Conservation (phyloP, 64 coral and sea anemone genomes). For the Catalaphyllia jardinei region DNA sequence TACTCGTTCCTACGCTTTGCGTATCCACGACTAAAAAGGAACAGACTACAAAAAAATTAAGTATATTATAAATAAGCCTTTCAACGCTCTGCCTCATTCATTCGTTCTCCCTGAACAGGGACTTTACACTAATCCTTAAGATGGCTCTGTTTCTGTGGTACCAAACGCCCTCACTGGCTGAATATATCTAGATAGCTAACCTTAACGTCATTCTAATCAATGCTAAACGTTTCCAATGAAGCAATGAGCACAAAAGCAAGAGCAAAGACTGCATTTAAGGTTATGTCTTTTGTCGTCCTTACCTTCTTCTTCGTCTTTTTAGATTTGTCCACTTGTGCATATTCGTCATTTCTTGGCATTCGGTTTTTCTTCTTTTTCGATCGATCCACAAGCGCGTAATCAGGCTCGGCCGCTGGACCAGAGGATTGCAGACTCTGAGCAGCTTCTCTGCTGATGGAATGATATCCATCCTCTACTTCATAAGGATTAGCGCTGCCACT, state of each 20-base stretch:
- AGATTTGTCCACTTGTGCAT: constrained; percentile 20
- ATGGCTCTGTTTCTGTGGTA: too few species aligned
- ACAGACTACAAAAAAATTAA: too few species aligned
- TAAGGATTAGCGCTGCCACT: background rate
- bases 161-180: too few species aligned
- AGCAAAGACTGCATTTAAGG: background rate
- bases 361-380: constrained; percentile 1
- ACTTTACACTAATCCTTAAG: too few species aligned
- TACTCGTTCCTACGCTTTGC: too few species aligned
- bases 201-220: background rate
- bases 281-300: background rate
- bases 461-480: background rate
- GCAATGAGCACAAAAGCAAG: too few species aligned
- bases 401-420: background rate
- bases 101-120: too few species aligned
- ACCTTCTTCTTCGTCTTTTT: constrained; percentile 18
- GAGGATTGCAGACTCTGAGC: background rate
- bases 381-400: background rate
- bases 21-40: too few species aligned
- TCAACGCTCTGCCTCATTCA: too few species aligned
- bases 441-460: background rate
- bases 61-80: too few species aligned
- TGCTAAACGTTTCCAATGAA: background rate
- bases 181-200: too few species aligned
- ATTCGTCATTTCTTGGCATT: background rate